Evolutionary conservation across 53 echinoderm and acorn worm species (phyloP), one percentile per base, ranked within the genome.

Genomic region (Hippasteria phrygiana): DNA sequence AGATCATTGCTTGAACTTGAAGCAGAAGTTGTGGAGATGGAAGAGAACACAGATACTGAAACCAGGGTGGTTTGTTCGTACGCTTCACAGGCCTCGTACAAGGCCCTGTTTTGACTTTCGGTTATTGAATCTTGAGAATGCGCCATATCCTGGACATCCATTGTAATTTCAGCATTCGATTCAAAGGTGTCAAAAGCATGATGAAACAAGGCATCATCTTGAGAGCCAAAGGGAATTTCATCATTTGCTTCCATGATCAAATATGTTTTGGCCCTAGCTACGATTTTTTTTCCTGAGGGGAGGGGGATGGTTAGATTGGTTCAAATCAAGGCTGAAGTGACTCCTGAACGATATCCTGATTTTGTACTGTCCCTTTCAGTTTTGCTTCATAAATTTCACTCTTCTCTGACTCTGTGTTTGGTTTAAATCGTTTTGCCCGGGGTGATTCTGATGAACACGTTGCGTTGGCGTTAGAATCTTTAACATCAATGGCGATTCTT

Each of bases 131-230:
- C 40, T 27, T 45, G 9, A 32, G 53, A 16, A 24, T 39, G n/a
- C 6, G 31, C 17, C 7, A 11, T 4, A 62, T 42, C 62, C 22
- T 53, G 28, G 0, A 18, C 71, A 16, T 51, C 54, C 55, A 32
- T 5, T 40, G 56, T 3, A 20, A 33, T 33, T 32, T 20, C 87
- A 32, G 26, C 62, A 22, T 74, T 62, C 55, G 80, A 5, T 41
- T 89, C 79, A 18, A 62, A 80, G 31, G 51, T 54, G 8, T 89
- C 89, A 40, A 32, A 71, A 40, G 89, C 89, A 36, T 80, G 79
- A 32, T 64, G 80, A 18, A 79, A 35, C 55, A 67, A 70, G 34
- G 51, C 80, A 55, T 89, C 89, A 18, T 89, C 80, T 51, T 79
- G 70, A 29, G 89, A 89, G 3, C 55, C 70, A 89, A 89, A 70